A percentile compares a stretch with the other conserved stretches of the same genome.
These are phyloP conservation scores for Xyrichtys novacula DNA, from an alignment of 2,797 vertebrate genomes.

Conservation along the genomic window DNA sequence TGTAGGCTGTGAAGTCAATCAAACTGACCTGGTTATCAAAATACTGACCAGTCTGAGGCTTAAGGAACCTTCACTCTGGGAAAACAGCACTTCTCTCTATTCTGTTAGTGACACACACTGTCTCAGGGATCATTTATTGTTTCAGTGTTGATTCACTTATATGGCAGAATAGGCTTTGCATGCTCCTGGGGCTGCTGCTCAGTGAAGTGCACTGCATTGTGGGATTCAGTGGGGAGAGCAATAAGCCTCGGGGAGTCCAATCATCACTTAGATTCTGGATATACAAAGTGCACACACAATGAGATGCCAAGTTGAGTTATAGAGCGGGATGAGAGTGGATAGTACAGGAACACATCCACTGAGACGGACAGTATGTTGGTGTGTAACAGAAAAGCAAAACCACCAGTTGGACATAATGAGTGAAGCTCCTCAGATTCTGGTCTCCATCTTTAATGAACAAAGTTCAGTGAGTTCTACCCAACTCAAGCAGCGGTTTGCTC, in stretches of 20 bases:
- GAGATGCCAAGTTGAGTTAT: neutral
- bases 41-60: neutral
- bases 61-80: neutral
- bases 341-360: conserved; percentile 1
- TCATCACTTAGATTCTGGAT: conserved; percentile 13
- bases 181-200: neutral
- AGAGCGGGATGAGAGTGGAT: neutral
- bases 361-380: conserved; percentile 4
- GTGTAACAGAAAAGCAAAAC: conserved; percentile 11
- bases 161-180: neutral
- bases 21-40: neutral
- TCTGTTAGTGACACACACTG: conserved; percentile 1
- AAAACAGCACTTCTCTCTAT: neutral
- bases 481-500: no score
- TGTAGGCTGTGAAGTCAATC: neutral
- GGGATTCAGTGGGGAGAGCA: conserved; percentile 1
- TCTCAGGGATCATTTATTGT: neutral
- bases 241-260: neutral
- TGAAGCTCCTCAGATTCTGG: conserved; percentile 19
- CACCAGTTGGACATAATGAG: conserved; percentile 9
- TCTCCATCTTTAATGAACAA: conserved; percentile 17
- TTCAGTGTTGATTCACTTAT: conserved; percentile 6
- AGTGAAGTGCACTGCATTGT: neutral
- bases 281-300: conserved; percentile 4
- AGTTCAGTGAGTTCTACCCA: no score